Conservation (phyloP, 2,113 vertebrate species). For the Mirounga angustirostris region DNA sequence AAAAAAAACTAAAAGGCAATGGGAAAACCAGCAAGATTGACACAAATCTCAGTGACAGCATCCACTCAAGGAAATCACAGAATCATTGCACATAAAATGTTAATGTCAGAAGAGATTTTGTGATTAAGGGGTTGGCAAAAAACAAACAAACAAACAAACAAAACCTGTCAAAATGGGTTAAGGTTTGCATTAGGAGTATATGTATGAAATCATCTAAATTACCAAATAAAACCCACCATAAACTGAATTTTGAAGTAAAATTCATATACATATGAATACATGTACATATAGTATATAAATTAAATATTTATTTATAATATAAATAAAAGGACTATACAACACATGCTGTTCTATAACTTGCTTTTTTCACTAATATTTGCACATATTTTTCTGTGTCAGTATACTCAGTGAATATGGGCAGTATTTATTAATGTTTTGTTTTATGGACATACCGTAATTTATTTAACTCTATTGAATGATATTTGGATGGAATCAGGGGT, state of each 20-base stretch:
- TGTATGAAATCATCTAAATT: neutral
- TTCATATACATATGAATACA: neutral
- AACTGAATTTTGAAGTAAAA: conserved; percentile 42
- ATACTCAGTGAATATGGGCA: neutral
- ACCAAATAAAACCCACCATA: neutral
- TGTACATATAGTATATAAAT: neutral
- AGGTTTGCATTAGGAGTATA: neutral
- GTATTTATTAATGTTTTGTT: neutral
- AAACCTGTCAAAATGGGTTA: neutral
- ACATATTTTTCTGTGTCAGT: neutral
- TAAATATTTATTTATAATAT: neutral
- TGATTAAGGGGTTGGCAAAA: neutral
- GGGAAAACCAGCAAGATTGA: neutral
- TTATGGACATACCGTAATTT: neutral
- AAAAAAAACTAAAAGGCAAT: neutral
- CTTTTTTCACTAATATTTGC: neutral
- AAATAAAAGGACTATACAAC: neutral
- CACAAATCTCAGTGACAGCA: conserved; percentile 25
- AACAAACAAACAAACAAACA: neutral
- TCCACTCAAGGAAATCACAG: conserved; percentile 34
- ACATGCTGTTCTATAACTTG: neutral
- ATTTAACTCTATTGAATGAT: neutral
- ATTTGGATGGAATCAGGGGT: neutral
- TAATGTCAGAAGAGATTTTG: neutral
- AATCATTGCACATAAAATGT: conserved; percentile 13